Conservation (phyloP, 2,888 invertebrate species). For the Amphipoea lucens region DNA sequence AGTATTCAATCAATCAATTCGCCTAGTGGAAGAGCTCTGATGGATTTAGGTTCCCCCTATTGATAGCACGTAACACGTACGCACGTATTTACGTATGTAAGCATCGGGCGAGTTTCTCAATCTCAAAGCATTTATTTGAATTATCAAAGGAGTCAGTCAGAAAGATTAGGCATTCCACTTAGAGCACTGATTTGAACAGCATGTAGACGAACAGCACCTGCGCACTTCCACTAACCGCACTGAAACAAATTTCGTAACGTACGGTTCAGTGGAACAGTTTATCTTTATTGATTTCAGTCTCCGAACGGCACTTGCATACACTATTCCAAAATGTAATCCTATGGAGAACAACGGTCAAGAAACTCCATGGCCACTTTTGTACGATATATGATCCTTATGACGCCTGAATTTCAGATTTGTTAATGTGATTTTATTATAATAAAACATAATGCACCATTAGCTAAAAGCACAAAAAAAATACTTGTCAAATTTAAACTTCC, state of each 20-base stretch:
- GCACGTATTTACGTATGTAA: neutral
- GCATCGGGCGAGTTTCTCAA: neutral
- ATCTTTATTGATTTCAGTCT: no score
- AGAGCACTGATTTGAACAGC: no score
- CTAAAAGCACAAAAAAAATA: neutral
- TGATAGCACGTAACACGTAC: neutral
- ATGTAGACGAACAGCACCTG: no score
- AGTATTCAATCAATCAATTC: slow-evolving; percentile 34
- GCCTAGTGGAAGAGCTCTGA: neutral
- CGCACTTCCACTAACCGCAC: no score
- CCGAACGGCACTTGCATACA: no score
- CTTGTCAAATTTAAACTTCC: neutral
- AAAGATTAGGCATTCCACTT: no score
- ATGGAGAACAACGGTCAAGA: neutral
- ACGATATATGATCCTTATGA: neutral
- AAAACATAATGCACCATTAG: neutral
- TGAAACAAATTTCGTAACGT: no score
- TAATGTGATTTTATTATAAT: no score
- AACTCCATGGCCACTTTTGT: neutral
- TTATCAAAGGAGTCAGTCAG: neutral
- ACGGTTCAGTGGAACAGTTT: no score
- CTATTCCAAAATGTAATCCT: no score
- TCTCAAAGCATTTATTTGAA: neutral
- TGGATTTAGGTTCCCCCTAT: neutral
- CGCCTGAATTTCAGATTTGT: neutral